These are phyloP conservation scores for Callyntrura guangdongensis DNA, from an alignment of 2,888 invertebrate genomes.

Conservation along the genomic window DNA sequence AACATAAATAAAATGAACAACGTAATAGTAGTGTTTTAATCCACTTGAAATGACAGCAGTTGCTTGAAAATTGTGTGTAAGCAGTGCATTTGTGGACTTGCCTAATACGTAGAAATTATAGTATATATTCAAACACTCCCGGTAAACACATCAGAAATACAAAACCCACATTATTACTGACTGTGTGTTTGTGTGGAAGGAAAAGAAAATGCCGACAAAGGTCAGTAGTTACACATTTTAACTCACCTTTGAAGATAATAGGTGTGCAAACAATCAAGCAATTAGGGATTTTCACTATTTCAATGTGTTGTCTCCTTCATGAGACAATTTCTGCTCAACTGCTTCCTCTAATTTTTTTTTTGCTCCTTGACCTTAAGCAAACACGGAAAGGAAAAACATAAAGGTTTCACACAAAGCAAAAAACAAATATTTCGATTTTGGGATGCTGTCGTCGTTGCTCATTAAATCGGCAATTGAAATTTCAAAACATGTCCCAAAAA, in stretches of 20 bases:
- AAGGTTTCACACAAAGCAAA: conserved; percentile 36
- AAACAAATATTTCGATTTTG: not conserved
- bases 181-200: not conserved
- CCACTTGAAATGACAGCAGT: too few species aligned
- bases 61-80: not conserved
- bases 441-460: not conserved
- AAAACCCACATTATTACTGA: too few species aligned
- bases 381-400: conserved; percentile 34
- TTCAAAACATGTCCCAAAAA: conserved; percentile 5
- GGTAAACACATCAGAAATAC: not conserved
- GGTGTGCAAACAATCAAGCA: conserved; percentile 62
- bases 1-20: too few species aligned
- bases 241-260: conserved; percentile 60
- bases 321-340: conserved; percentile 44
- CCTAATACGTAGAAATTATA: not conserved
- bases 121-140: not conserved
- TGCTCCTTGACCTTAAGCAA: conserved; percentile 53
- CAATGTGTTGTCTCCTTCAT: conserved; percentile 13
- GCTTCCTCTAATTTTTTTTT: conserved; percentile 33
- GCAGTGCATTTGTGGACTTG: not conserved
- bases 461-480: not conserved
- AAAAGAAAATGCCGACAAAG: conserved; percentile 56
- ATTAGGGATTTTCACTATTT: conserved; percentile 19
- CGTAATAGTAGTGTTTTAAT: too few species aligned
- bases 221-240: conserved; percentile 49